These are phyloP conservation scores for Tachyglossus aculeatus DNA, from an alignment of 2,797 vertebrate genomes.

Conservation along the genomic window DNA sequence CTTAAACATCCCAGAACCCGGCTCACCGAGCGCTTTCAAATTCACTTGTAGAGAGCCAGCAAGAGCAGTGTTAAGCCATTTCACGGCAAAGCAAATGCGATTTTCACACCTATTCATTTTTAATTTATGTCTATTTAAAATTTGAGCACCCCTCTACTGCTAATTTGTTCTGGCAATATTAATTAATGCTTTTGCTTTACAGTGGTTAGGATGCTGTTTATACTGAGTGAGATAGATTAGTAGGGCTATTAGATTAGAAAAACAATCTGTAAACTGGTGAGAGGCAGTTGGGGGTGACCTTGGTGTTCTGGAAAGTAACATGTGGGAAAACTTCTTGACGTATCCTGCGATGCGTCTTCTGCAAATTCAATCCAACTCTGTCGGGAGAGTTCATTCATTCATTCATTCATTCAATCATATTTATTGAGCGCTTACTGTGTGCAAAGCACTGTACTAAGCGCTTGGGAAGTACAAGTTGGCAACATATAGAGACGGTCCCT, in stretches of 20 bases:
- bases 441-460: no score
- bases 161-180: slow-evolving; percentile 87
- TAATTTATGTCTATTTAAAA: slow-evolving; percentile 65
- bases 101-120: slow-evolving; percentile 74
- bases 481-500: no score
- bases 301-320: slow-evolving; percentile 76
- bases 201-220: slow-evolving; percentile 73
- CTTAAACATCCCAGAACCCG: slow-evolving; percentile 10
- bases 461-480: no score
- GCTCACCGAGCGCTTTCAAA: background rate
- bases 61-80: slow-evolving; percentile 67
- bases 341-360: background rate
- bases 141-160: slow-evolving; percentile 61
- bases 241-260: slow-evolving; percentile 76
- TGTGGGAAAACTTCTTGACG: slow-evolving; percentile 70
- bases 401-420: no score
- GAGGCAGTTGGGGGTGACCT: slow-evolving; percentile 83
- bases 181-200: slow-evolving; percentile 84
- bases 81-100: slow-evolving; percentile 62
- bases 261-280: slow-evolving; percentile 77
- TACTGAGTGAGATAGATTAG: slow-evolving; percentile 79
- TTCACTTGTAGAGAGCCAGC: slow-evolving; percentile 30
- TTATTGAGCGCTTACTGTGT: no score
- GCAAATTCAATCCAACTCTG: no score
- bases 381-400: no score